Evolutionary conservation across 2,797 vertebrate genomes (phyloP).

Genomic region (Diplodus sargus): DNA sequence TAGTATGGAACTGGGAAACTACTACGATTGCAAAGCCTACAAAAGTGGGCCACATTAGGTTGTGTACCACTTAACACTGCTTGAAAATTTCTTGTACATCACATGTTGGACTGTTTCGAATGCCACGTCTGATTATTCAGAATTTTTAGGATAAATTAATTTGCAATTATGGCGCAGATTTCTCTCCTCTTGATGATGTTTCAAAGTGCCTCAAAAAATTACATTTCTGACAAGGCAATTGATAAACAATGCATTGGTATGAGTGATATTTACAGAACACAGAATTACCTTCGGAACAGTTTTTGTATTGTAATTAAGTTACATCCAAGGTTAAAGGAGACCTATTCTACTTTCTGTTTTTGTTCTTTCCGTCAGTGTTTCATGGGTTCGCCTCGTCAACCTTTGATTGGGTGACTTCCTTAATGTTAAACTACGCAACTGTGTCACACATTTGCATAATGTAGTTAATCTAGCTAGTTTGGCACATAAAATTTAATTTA

Average conservation of each 20-base stretch:
- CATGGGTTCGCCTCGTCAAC: too few relatives aligned
- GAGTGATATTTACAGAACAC: background rate
- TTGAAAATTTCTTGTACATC: background rate
- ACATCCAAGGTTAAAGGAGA: background rate
- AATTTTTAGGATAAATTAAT: background rate
- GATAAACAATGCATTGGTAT: background rate
- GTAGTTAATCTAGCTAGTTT: too few relatives aligned
- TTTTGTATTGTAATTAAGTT: constrained; percentile 31
- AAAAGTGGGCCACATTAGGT: background rate
- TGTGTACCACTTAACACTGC: background rate
- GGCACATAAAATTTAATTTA: too few relatives aligned
- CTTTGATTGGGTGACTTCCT: too few relatives aligned
- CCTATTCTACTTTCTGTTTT: too few relatives aligned
- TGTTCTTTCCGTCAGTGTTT: too few relatives aligned
- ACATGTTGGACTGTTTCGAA: background rate
- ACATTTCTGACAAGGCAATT: background rate
- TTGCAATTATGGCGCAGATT: background rate
- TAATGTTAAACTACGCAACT: too few relatives aligned
- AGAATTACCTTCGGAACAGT: background rate
- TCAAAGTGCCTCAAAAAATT: constrained; percentile 11
- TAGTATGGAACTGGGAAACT: background rate
- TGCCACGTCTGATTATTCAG: background rate
- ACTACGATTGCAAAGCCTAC: constrained; percentile 6
- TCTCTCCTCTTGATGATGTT: background rate
- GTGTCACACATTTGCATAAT: too few relatives aligned